Evolutionary conservation across 2,888 invertebrate genomes (phyloP).

Genomic region (Leptopterna dolabrata): DNA sequence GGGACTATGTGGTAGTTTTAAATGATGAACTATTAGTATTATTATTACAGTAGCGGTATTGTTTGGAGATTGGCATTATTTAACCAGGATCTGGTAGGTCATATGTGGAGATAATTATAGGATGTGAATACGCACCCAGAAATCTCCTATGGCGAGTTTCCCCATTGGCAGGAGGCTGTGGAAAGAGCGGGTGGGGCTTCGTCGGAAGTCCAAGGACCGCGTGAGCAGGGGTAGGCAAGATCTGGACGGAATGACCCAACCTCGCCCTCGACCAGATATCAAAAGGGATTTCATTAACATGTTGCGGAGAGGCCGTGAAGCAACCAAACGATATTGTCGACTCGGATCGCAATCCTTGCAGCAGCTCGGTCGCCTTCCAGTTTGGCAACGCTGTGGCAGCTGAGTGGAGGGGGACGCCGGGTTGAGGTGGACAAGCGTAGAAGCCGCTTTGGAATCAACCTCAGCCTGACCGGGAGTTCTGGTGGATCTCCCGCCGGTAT

Average conservation of each 20-base stretch:
- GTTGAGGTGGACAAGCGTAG: background rate
- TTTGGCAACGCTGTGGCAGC: background rate
- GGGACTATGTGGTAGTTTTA: too few species aligned
- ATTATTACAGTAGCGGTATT: too few species aligned
- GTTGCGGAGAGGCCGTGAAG: conserved; percentile 15
- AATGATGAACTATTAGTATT: too few species aligned
- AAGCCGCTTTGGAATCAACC: too few species aligned
- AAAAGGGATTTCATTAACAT: conserved; percentile 43
- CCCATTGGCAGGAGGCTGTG: background rate
- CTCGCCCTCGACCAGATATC: conserved; percentile 10
- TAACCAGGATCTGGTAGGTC: background rate
- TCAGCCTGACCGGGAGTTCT: too few species aligned
- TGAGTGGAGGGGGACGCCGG: background rate
- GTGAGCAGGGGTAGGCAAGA: background rate
- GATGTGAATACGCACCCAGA: background rate
- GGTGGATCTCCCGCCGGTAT: too few species aligned
- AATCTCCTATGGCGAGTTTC: background rate
- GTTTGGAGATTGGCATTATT: background rate
- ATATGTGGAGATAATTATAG: background rate
- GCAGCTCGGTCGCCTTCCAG: background rate
- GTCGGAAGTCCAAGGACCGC: background rate
- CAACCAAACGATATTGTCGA: background rate
- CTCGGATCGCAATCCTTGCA: background rate
- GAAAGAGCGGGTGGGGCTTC: background rate
- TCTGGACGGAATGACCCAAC: conserved; percentile 17